A percentile compares a stretch with the other conserved stretches of the same genome.
Evolutionary conservation across 2,888 invertebrate species (phyloP).

Genomic region (Nemotelus nigrinus): DNA sequence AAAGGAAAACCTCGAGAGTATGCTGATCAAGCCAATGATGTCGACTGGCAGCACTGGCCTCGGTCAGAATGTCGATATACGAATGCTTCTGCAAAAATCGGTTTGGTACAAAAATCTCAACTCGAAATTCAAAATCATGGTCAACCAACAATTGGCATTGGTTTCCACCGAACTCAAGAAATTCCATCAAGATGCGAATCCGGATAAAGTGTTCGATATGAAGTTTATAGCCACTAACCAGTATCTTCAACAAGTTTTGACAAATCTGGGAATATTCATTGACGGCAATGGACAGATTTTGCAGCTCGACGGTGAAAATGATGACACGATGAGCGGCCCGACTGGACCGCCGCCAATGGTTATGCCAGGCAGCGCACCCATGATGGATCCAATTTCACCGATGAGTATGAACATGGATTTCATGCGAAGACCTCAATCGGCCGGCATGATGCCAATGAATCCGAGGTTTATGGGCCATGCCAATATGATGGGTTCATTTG

Average conservation of each 20-base stretch:
- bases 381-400: conserved; percentile 9
- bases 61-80: conserved; percentile 67
- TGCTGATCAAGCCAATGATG: conserved; percentile 47
- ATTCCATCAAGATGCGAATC: conserved; percentile 69
- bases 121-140: conserved; percentile 76
- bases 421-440: conserved; percentile 9
- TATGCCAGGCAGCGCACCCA: not conserved
- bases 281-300: conserved; percentile 70
- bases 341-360: conserved; percentile 24
- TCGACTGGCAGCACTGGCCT: conserved; percentile 40
- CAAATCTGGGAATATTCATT: conserved; percentile 71
- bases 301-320: conserved; percentile 56
- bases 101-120: conserved; percentile 77
- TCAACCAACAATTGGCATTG: conserved; percentile 74
- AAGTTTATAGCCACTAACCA: conserved; percentile 67
- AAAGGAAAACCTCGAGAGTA: conserved; percentile 54
- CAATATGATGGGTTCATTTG: not conserved
- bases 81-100: conserved; percentile 73
- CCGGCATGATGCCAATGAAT: conserved; percentile 9
- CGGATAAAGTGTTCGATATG: conserved; percentile 69
- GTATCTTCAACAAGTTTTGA: conserved; percentile 70
- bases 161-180: conserved; percentile 72
- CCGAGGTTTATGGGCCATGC: not conserved
- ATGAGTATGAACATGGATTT: conserved; percentile 5
- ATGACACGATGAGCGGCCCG: conserved; percentile 41